phyloP scores from a whole-genome alignment of 2,113 vertebrate species.

The Halcyon senegalensis region DNA sequence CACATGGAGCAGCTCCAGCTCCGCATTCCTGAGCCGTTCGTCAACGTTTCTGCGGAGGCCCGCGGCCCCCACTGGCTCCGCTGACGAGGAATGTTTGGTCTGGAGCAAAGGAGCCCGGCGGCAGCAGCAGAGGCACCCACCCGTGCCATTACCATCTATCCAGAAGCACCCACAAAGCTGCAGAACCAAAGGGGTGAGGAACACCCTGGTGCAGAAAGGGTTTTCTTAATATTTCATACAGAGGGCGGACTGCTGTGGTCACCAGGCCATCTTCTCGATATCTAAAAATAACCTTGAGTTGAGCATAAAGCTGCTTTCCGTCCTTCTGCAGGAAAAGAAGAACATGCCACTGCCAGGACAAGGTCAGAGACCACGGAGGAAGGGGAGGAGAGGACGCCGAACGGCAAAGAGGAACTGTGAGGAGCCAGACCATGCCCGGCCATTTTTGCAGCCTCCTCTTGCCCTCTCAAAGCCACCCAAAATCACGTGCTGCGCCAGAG shows the following conservation, averaged over 20 bases:
- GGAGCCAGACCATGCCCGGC: neutral
- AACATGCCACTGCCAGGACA: slow-evolving; percentile 7
- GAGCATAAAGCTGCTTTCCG: slow-evolving; percentile 11
- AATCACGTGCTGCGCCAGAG: accelerated
- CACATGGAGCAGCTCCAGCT: slow-evolving; percentile 72
- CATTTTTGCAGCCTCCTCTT: neutral
- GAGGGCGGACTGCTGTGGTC: neutral
- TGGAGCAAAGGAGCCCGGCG: accelerated
- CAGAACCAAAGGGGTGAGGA: neutral
- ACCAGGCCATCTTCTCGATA: neutral
- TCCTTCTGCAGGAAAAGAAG: slow-evolving; percentile 22
- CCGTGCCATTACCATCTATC: neutral
- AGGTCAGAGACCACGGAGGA: slow-evolving; percentile 15
- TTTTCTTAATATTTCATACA: neutral
- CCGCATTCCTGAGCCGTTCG: slow-evolving; percentile 74
- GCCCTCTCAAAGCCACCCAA: neutral
- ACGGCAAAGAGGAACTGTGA: slow-evolving; percentile 13
- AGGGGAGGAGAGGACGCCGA: accelerated
- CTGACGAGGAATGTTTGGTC: slow-evolving; percentile 20
- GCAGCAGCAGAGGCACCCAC: neutral
- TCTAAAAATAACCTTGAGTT: slow-evolving; percentile 24
- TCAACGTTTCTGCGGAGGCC: slow-evolving; percentile 67
- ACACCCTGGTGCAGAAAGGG: neutral
- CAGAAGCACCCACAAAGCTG: neutral
- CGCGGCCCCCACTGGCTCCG: slow-evolving; percentile 10